Percentiles rank a stretch among this genome's conserved stretches.
Conservation (phyloP, 2,797 vertebrate genomes). For the Caiman crocodilus region DNA sequence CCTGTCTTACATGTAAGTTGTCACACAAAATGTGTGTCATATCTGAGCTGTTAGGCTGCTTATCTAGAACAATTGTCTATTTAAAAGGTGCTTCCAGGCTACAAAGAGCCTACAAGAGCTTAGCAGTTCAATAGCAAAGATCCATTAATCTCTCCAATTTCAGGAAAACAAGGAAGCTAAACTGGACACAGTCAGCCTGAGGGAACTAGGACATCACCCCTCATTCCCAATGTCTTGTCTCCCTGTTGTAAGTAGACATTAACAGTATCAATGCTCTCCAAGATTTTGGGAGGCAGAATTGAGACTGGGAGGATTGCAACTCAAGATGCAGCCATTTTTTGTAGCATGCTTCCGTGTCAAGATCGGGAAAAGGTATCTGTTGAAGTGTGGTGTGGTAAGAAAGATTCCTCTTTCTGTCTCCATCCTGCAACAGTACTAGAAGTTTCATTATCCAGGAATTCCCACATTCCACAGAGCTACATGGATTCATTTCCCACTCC, state of each 20-base stretch:
- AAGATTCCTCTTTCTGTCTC: too few relatives aligned
- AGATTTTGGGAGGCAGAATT: not conserved
- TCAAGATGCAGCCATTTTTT: not conserved
- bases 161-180: not conserved
- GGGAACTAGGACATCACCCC: not conserved
- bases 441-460: not conserved
- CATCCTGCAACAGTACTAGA: not conserved
- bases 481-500: not conserved
- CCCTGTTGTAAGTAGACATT: not conserved
- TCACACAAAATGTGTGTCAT: rapidly evolving
- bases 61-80: not conserved
- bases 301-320: not conserved
- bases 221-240: not conserved
- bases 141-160: not conserved
- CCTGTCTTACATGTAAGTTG: not conserved
- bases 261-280: not conserved
- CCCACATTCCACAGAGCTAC: not conserved
- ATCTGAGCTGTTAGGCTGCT: not conserved
- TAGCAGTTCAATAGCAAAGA: not conserved
- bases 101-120: not conserved
- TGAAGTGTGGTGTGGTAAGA: not conserved
- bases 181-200: not conserved
- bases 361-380: not conserved
- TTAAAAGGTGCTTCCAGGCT: not conserved
- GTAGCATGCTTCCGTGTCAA: not conserved